Percentiles rank a stretch among this genome's conserved stretches.
phyloP scores from a whole-genome alignment of 2,797 vertebrate species.

The Octomys mimax region DNA sequence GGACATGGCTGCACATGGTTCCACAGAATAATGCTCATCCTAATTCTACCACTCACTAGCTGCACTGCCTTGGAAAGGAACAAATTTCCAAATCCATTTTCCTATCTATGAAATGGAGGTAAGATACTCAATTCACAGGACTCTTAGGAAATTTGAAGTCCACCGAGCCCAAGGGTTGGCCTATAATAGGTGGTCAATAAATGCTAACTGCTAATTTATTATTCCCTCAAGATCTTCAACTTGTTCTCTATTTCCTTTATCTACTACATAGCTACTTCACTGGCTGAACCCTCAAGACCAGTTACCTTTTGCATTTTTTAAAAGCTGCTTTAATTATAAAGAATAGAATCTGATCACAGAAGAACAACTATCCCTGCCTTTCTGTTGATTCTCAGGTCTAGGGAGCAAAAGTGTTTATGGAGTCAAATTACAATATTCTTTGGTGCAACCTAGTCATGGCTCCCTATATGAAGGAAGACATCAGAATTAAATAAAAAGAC shows the following conservation, averaged over 20 bases:
- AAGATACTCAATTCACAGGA: not conserved
- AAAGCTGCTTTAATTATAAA: constrained; percentile 58
- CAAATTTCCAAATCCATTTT: not conserved
- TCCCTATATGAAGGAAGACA: not conserved
- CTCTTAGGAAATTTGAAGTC: not conserved
- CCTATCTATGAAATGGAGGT: constrained; percentile 30
- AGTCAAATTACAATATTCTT: constrained; percentile 39
- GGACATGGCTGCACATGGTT: not conserved
- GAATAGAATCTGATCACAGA: constrained; percentile 50
- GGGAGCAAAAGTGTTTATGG: constrained; percentile 51
- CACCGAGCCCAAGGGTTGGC: not conserved
- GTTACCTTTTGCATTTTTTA: constrained; percentile 62
- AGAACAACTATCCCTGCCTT: constrained; percentile 34
- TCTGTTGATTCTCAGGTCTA: constrained; percentile 39
- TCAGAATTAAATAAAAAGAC: constrained; percentile 26
- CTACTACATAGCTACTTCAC: not conserved
- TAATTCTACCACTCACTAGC: not conserved
- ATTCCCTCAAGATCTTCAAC: not conserved
- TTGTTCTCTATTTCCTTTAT: not conserved
- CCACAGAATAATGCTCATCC: not conserved
- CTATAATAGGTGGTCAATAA: not conserved
- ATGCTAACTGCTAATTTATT: not conserved
- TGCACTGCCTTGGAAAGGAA: not conserved
- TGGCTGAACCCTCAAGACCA: constrained; percentile 30
- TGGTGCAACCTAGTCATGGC: not conserved